phyloP scores from a whole-genome alignment of 2,797 vertebrate genomes.

The Micromesistius poutassou region DNA sequence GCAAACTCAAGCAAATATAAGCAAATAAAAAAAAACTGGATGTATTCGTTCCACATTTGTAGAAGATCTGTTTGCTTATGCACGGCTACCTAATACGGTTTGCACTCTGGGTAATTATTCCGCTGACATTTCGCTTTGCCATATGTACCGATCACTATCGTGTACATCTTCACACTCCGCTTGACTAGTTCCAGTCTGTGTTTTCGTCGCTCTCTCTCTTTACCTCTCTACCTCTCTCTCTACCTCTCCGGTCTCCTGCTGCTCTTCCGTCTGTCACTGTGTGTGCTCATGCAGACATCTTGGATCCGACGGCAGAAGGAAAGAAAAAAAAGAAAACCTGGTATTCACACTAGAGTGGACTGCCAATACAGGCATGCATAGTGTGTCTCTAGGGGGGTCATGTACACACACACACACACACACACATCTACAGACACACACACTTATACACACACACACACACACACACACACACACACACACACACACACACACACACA shows the following conservation, averaged over 20 bases:
- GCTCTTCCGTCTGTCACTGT: constrained; percentile 57
- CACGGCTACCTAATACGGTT: background rate
- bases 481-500: too few species aligned
- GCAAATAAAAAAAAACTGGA: background rate
- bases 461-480: too few species aligned
- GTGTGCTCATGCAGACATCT: constrained; percentile 35
- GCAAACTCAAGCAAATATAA: background rate
- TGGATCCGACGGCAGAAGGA: constrained; percentile 20
- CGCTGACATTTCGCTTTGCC: background rate
- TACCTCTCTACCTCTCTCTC: background rate
- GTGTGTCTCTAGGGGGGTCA: constrained; percentile 3
- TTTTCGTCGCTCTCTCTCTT: background rate
- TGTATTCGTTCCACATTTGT: background rate
- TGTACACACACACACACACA: constrained; percentile 10
- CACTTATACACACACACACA: too few species aligned
- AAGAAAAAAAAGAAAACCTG: background rate
- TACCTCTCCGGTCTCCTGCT: constrained; percentile 42
- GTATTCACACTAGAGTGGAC: constrained; percentile 36
- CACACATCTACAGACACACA: constrained; percentile 1
- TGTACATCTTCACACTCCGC: background rate
- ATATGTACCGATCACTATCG: background rate
- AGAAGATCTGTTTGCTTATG: background rate
- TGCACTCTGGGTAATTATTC: background rate
- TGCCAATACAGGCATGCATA: constrained; percentile 36
- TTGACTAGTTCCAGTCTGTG: background rate